Evolutionary conservation across 35 echinoderm and acorn worm species (phyloP).

Genomic region (Strongylocentrotus purpuratus): DNA sequence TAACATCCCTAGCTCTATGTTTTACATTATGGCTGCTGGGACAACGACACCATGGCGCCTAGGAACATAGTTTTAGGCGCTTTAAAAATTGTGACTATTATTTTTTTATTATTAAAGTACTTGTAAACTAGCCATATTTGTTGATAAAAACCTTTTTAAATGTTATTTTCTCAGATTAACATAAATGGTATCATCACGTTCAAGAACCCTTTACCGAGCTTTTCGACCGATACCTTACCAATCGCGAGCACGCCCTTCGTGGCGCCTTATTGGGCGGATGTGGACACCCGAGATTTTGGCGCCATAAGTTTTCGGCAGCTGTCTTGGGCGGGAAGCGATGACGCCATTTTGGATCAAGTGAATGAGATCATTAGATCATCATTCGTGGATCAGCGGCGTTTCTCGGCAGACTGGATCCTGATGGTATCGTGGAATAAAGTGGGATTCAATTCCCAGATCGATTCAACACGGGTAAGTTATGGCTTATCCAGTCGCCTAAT

Average conservation of each 20-base stretch:
- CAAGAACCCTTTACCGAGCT: neutral
- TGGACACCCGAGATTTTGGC: neutral
- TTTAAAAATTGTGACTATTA: too few relatives aligned
- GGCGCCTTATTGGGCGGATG: neutral
- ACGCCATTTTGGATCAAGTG: neutral
- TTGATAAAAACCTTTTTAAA: neutral
- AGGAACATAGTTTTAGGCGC: too few relatives aligned
- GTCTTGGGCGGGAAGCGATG: neutral
- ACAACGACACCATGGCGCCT: too few relatives aligned
- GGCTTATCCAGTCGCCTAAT: too few relatives aligned
- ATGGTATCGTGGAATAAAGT: neutral
- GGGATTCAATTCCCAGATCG: neutral
- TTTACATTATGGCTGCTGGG: too few relatives aligned
- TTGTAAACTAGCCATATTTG: neutral
- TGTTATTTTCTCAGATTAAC: neutral
- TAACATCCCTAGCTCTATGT: too few relatives aligned
- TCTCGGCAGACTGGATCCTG: neutral
- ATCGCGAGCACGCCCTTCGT: neutral
- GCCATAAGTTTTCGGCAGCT: slow-evolving; percentile 8
- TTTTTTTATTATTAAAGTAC: too few relatives aligned
- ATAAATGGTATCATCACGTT: neutral
- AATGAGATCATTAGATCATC: neutral
- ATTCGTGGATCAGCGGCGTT: neutral
- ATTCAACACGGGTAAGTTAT: neutral
- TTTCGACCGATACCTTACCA: neutral